A percentile compares a stretch with the other conserved stretches of the same genome.
phyloP scores from a whole-genome alignment of 2,797 vertebrate species.

The Anguilla pacifica region DNA sequence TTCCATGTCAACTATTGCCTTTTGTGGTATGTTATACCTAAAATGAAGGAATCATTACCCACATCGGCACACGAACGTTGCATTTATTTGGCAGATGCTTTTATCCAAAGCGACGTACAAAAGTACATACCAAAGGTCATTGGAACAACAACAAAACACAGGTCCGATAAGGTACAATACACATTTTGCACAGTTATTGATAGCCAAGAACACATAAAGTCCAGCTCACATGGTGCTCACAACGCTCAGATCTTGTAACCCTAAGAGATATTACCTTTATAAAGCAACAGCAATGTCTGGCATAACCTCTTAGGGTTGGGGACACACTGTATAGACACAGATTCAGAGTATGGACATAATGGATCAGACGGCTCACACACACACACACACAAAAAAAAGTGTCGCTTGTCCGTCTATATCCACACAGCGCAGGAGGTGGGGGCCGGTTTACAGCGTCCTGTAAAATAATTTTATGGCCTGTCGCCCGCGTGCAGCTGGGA shows the following conservation, averaged over 20 bases:
- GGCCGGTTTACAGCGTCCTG: conserved; percentile 61
- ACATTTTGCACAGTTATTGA: too few species aligned
- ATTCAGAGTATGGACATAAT: conserved; percentile 50
- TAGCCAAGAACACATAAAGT: too few species aligned
- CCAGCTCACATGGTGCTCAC: too few species aligned
- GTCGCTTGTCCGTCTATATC: conserved; percentile 44
- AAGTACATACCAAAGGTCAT: too few species aligned
- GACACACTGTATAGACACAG: conserved; percentile 60
- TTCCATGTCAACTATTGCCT: neutral
- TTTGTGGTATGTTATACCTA: neutral
- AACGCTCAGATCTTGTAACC: neutral
- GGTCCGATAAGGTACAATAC: too few species aligned
- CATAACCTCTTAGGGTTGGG: conserved; percentile 47
- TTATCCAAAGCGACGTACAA: too few species aligned
- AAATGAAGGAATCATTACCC: neutral
- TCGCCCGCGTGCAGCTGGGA: conserved; percentile 47
- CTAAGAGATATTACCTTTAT: neutral
- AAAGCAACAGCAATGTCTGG: neutral
- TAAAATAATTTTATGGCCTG: conserved; percentile 65
- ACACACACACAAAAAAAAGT: conserved; percentile 37
- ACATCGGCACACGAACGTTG: neutral
- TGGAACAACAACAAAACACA: too few species aligned
- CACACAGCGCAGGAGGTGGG: conserved; percentile 42
- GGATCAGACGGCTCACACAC: conserved; percentile 54
- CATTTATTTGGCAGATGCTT: too few species aligned